These are phyloP conservation scores for Siphonodentalium dalli DNA, from an alignment of 2,888 invertebrate species.

Conservation along the genomic window DNA sequence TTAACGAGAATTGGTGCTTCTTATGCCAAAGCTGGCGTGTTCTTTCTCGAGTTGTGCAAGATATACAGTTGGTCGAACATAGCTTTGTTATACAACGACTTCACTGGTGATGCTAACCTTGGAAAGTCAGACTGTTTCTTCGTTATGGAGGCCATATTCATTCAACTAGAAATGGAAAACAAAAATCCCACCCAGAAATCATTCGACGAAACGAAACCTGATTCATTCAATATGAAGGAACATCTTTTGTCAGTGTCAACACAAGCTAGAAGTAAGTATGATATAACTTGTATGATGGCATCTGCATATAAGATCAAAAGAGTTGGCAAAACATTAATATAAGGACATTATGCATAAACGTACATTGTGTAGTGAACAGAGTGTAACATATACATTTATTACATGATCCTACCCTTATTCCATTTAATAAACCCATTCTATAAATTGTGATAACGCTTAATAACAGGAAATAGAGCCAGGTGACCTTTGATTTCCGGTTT, in stretches of 20 bases:
- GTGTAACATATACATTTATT: too few species aligned
- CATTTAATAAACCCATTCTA: too few species aligned
- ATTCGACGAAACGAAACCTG: conserved; percentile 21
- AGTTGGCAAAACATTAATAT: too few species aligned
- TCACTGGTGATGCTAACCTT: conserved; percentile 10
- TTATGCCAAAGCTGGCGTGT: conserved; percentile 38
- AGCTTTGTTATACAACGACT: conserved; percentile 40
- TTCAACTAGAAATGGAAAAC: conserved; percentile 64
- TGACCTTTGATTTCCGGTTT: too few species aligned
- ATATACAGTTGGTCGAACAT: conserved; percentile 39
- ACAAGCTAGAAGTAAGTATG: conserved; percentile 23
- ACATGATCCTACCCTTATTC: too few species aligned
- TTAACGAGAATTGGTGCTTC: conserved; percentile 70
- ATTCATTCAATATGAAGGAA: conserved; percentile 2
- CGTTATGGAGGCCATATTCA: conserved; percentile 75
- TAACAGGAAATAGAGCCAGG: too few species aligned
- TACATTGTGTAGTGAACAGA: too few species aligned
- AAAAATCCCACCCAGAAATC: conserved; percentile 19
- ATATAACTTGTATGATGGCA: too few species aligned
- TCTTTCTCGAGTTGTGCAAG: conserved; percentile 29
- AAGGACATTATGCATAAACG: too few species aligned
- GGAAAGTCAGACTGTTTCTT: conserved; percentile 72
- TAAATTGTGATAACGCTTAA: too few species aligned
- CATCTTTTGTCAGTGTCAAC: conserved; percentile 15
- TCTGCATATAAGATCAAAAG: too few species aligned